Percentiles rank a stretch among this genome's conserved stretches.
These are phyloP conservation scores for Gyrodactylus salaris DNA, from an alignment of 1,140 invertebrate genomes.

Conservation along the genomic window DNA sequence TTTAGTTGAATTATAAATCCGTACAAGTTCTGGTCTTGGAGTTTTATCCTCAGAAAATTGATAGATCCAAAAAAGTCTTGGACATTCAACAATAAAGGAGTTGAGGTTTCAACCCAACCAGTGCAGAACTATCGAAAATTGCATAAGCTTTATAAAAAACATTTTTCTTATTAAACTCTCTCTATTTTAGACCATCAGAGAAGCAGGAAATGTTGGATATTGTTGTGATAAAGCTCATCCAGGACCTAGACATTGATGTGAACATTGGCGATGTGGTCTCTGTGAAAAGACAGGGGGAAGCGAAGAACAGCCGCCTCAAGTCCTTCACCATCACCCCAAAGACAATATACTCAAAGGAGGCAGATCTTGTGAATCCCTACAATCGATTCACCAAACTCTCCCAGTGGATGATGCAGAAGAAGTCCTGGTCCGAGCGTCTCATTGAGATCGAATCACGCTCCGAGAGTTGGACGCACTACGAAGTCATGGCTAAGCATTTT, in stretches of 20 bases:
- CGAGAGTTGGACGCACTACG: not conserved
- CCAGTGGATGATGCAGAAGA: not conserved
- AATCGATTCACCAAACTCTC: not conserved
- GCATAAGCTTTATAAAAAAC: not conserved
- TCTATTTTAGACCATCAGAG: not conserved
- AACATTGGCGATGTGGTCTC: not conserved
- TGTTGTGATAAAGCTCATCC: not conserved
- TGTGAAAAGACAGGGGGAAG: not conserved
- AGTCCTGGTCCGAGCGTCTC: not conserved
- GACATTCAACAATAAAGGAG: too few relatives aligned
- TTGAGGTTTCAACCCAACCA: too few relatives aligned
- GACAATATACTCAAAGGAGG: not conserved
- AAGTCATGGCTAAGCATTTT: not conserved
- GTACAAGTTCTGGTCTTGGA: too few relatives aligned
- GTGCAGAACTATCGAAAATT: too few relatives aligned
- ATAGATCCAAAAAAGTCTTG: too few relatives aligned
- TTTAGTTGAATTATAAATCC: too few relatives aligned
- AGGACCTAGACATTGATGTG: not conserved
- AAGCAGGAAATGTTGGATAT: not conserved
- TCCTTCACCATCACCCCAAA: not conserved
- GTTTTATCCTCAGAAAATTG: too few relatives aligned
- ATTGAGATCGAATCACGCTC: not conserved
- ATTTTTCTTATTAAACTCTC: too few relatives aligned
- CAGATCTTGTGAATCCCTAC: not conserved
- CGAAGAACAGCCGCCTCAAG: not conserved